These are phyloP conservation scores for Lasiurus borealis DNA, from an alignment of 2,113 vertebrate genomes.

Conservation along the genomic window DNA sequence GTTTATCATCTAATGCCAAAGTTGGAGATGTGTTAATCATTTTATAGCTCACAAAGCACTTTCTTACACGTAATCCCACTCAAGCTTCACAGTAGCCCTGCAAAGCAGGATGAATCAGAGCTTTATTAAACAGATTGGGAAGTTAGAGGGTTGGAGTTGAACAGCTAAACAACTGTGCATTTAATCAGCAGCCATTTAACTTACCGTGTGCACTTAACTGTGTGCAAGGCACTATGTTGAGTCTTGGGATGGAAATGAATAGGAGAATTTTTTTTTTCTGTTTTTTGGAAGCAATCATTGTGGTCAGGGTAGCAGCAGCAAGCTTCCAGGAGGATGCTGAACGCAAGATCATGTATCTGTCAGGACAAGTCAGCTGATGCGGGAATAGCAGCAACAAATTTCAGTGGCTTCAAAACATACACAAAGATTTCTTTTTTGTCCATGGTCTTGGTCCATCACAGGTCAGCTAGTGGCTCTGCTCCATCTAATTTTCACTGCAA, in stretches of 20 bases:
- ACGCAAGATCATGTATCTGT: neutral
- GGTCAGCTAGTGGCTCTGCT: neutral
- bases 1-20: neutral
- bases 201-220: too few species aligned
- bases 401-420: neutral
- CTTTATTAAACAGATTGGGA: neutral
- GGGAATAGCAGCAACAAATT: neutral
- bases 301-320: neutral
- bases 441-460: neutral
- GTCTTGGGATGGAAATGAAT: neutral
- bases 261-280: neutral
- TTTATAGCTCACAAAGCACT: neutral
- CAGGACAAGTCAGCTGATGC: neutral
- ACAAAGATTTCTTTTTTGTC: neutral
- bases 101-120: neutral
- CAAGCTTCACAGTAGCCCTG: neutral
- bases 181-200: neutral
- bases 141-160: neutral
- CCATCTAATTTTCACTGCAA: neutral
- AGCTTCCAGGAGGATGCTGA: neutral
- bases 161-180: neutral
- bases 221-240: neutral
- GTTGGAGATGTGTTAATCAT: neutral
- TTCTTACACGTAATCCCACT: neutral
- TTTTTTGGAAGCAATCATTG: neutral